A percentile compares a stretch with the other conserved stretches of the same genome.
These are phyloP conservation scores for Euplexia lucipara DNA, from an alignment of 2,888 invertebrate genomes.

Conservation along the genomic window DNA sequence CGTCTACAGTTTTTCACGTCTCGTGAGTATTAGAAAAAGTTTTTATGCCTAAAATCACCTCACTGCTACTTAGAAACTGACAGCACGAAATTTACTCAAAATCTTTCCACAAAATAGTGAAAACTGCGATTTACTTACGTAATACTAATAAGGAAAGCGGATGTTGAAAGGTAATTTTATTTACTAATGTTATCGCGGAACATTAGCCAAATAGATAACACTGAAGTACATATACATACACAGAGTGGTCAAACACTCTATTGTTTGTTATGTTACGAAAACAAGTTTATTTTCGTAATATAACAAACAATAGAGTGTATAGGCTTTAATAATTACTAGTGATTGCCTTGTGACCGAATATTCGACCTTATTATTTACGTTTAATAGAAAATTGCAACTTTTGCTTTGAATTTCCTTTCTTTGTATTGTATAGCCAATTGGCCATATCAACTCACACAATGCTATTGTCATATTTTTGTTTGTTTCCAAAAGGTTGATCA, in stretches of 20 bases:
- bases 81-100: conserved; percentile 30
- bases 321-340: too few relatives aligned
- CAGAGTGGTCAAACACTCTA: conserved; percentile 29
- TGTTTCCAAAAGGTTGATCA: too few relatives aligned
- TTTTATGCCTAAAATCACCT: conserved; percentile 26
- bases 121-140: conserved; percentile 44
- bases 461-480: too few relatives aligned
- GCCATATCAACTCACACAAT: too few relatives aligned
- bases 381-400: neutral
- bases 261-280: conserved; percentile 27
- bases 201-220: conserved; percentile 48
- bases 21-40: conserved; percentile 31
- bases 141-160: conserved; percentile 48
- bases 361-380: too few relatives aligned
- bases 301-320: too few relatives aligned
- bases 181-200: conserved; percentile 45
- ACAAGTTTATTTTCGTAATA: conserved; percentile 31
- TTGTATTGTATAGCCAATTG: too few relatives aligned
- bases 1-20: conserved; percentile 31
- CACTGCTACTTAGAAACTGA: conserved; percentile 22
- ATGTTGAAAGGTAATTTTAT: conserved; percentile 45
- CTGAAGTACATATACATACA: conserved; percentile 21
- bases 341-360: too few relatives aligned
- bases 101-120: conserved; percentile 10
- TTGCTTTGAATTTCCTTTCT: neutral